Base-by-base conservation (phyloP, 37 sponge, comb jelly and placozoan species). In the Ephydatia muelleri region DNA sequence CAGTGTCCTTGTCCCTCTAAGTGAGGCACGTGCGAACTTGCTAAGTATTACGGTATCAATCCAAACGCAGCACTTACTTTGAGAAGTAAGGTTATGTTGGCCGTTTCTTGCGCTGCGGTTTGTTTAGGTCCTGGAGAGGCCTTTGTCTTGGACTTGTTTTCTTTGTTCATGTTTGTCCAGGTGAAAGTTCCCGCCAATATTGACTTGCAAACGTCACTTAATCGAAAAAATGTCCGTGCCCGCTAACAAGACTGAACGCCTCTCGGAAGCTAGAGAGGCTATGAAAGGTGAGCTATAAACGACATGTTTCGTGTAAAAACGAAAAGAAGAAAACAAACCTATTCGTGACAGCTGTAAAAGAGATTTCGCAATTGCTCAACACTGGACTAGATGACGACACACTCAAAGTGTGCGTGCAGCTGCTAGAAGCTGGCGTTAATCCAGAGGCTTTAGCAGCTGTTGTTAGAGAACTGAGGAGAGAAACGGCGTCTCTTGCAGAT, bases 381-480 rank as follows among this genome's bases (percentile, higher is more conserved):
- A 94, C 97, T 75, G 96, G 96, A 14, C 87, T 97, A 67, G 93
- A 97, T 80, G 86, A 87, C 30, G 89, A 95, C 21, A 90, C 97
- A 36, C 87, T 97, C 2, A 78, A 75, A 38, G 67, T 91, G 19
- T 97, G 97, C 86, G 93, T 97, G n/a, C 95, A 92, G 72, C 91
- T 97, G 68, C 57, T 88, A 32, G 96, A 95, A 71, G 85, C 95
- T 26, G 97, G 97, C 2, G 91, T 97, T 25, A 97, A 97, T 72
- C 95, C 97, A 2, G 97, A 97, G 49, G 97, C 97, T 3, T 80
- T 97, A 49, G 95, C 93, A 30, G 65, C 88, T 40, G 93, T 92
- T 5, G 88, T 97, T 22, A 73, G 84, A 49, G 97, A 97, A 65
- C 78, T 97, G 65, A 83, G 97, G 30, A 88, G 97, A 72, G 96